Conservation (phyloP, 2,797 vertebrate genomes). For the Limosa lapponica region DNA sequence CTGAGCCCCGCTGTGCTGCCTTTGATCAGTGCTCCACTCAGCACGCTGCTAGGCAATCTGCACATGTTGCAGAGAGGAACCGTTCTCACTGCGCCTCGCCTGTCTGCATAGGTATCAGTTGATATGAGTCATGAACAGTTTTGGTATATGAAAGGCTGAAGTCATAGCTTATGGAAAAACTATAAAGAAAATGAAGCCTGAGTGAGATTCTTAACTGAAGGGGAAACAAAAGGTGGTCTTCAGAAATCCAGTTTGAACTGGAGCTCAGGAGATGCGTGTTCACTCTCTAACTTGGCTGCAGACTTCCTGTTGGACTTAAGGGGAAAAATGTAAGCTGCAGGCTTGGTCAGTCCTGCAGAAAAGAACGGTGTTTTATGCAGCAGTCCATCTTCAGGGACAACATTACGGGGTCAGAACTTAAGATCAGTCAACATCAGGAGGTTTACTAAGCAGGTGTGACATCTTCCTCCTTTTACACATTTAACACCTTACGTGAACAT, state of each 20-base stretch:
- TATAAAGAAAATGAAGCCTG: background rate
- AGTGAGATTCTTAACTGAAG: background rate
- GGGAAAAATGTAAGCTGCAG: background rate
- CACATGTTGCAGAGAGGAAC: background rate
- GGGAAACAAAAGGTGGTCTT: background rate
- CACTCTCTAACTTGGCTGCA: background rate
- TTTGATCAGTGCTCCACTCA: constrained; percentile 12
- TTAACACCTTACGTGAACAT: accelerated
- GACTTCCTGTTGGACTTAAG: background rate
- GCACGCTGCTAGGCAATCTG: background rate
- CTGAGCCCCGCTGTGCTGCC: background rate
- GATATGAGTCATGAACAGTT: background rate
- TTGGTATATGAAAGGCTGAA: background rate
- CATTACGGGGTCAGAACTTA: background rate
- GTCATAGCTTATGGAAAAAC: background rate
- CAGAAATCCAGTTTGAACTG: background rate
- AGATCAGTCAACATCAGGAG: background rate
- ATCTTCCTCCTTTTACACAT: background rate
- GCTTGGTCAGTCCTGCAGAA: background rate
- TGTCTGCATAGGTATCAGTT: background rate
- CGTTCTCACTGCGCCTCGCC: background rate
- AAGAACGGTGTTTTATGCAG: background rate
- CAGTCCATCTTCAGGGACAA: background rate
- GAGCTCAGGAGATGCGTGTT: background rate
- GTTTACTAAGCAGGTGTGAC: background rate